Base-by-base conservation (phyloP, 2,113 vertebrate species). In the Odobenus rosmarus region DNA sequence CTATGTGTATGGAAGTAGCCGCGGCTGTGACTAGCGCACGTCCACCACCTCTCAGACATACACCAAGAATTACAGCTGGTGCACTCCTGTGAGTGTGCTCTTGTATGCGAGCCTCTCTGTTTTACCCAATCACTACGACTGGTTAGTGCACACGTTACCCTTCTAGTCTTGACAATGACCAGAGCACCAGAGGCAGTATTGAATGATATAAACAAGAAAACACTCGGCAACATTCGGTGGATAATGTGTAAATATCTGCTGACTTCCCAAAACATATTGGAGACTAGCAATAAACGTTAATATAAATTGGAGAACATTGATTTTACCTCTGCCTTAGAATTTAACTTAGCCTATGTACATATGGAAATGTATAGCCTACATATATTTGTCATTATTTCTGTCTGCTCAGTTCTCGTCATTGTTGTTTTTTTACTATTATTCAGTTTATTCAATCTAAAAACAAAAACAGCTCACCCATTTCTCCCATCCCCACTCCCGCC, bases 311-410 rank as follows among this genome's bases (percentile, higher is more conserved):
- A 85, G 71, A 91, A 74, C 39, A 31, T 33, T 42, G 69, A 62
- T 93, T 61, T 90, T 72, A 88, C 64, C 77, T 90, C 31, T 79
- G 79, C 67, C 93, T 80, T 59, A 87, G 74, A 76, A 49, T 81
- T 90, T 61, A 97, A 67, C 46, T 21, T 31, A 69, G 26, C 4
- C 21, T 76, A 5, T 91, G 26, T 96, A 42, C n/a, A 15, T 15
- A 7, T 59, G 81, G 49, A 18, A 69, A 51, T 33, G 79, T 82
- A 57, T 57, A 82, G 77, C 16, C 28, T 77, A 24, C 12, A 3
- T 53, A 1, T 49, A 76, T 93, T 86, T 95, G 84, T 94, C 86
- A 85, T 88, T 46, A 31, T 85, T 92, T 90, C 39, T 96, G 82
- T 96, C 64, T 80, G 2, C 69, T 90, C 23, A 39, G 21, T 85